Conservation (phyloP, 2,888 invertebrate species). For the Loripinus fragilis region DNA sequence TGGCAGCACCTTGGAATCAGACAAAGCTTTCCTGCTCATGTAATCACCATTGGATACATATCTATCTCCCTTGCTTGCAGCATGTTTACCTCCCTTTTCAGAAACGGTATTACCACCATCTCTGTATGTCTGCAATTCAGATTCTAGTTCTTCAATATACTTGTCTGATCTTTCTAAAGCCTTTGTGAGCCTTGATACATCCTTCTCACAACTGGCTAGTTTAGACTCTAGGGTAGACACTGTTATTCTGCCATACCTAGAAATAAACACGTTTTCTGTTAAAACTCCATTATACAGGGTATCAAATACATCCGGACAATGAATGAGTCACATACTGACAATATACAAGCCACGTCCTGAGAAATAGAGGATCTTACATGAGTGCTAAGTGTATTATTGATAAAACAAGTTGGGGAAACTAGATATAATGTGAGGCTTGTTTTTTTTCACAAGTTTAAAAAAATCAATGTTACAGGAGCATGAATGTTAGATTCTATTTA, state of each 20-base stretch:
- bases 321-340: too few species aligned
- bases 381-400: too few species aligned
- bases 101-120: slow-evolving; percentile 20
- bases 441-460: too few species aligned
- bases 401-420: too few species aligned
- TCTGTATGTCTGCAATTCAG: slow-evolving; percentile 60
- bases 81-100: slow-evolving; percentile 25
- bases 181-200: slow-evolving; percentile 77
- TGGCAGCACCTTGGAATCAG: slow-evolving; percentile 47
- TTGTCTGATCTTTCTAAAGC: slow-evolving; percentile 80
- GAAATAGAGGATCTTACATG: too few species aligned
- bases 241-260: slow-evolving; percentile 80
- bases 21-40: slow-evolving; percentile 36
- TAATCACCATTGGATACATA: slow-evolving; percentile 50
- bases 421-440: too few species aligned
- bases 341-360: too few species aligned
- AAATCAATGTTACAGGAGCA: too few species aligned
- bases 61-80: slow-evolving; percentile 36
- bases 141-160: slow-evolving; percentile 79
- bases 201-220: slow-evolving; percentile 77
- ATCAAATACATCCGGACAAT: too few species aligned
- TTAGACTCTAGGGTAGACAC: slow-evolving; percentile 80
- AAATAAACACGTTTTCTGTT: slow-evolving; percentile 38
- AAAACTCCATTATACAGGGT: too few species aligned
- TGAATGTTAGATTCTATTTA: too few species aligned